These are phyloP conservation scores for Cheirogaleus medius DNA, from an alignment of 2,113 vertebrate species.

Conservation along the genomic window DNA sequence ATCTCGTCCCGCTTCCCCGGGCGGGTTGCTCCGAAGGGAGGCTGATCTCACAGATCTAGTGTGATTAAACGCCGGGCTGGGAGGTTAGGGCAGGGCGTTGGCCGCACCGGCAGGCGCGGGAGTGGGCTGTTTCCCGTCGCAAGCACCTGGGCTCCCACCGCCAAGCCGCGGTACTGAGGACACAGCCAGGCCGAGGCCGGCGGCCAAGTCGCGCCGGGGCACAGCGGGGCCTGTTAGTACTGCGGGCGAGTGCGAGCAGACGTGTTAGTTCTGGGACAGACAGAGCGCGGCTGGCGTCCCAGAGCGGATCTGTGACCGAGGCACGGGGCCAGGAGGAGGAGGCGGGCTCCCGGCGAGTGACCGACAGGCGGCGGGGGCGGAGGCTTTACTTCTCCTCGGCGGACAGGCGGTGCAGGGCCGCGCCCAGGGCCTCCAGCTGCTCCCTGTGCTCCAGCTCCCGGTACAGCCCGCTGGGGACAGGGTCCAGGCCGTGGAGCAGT, in stretches of 20 bases:
- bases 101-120: not conserved
- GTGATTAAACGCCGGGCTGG: conserved; percentile 43
- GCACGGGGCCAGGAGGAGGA: not conserved
- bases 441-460: conserved; percentile 91
- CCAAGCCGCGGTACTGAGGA: not conserved
- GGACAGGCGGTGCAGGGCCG: conserved; percentile 89
- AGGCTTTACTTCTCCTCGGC: conserved; percentile 93
- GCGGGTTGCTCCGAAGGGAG: conserved; percentile 30
- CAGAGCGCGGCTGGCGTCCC: conserved; percentile 54
- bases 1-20: too few species aligned
- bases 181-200: not conserved
- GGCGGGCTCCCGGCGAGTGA: too few species aligned
- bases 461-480: conserved; percentile 89
- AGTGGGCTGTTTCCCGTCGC: not conserved
- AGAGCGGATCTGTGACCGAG: conserved; percentile 1
- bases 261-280: conserved; percentile 64
- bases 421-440: conserved; percentile 90
- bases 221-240: conserved; percentile 45
- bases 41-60: conserved; percentile 31
- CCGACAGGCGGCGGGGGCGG: too few species aligned
- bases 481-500: conserved; percentile 89
- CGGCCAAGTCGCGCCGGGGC: too few species aligned
- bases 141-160: not conserved
- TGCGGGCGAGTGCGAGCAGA: not conserved
- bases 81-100: conserved; percentile 36